Conservation (phyloP, 2,113 vertebrate species). For the Emydura subglobosa region DNA sequence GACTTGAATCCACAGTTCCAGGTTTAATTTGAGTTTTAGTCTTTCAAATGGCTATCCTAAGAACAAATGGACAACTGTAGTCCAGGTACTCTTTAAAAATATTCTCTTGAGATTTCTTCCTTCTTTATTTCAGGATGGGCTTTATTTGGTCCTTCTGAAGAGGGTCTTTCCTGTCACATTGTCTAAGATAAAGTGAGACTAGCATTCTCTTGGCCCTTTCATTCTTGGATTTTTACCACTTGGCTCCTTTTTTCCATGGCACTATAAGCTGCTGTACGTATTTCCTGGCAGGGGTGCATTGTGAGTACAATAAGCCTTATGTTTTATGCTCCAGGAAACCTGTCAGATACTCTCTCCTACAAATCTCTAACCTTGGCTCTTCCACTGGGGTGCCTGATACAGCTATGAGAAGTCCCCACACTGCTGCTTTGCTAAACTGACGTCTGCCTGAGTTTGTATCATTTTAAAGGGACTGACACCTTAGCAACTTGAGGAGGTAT, state of each 20-base stretch:
- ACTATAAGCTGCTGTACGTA: neutral
- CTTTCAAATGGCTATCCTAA: neutral
- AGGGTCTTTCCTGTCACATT: neutral
- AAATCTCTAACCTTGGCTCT: neutral
- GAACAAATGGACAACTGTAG: neutral
- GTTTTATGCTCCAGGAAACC: neutral
- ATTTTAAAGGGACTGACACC: neutral
- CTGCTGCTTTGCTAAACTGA: neutral
- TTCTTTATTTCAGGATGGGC: neutral
- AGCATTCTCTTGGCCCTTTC: neutral
- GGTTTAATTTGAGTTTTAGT: neutral
- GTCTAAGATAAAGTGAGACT: neutral
- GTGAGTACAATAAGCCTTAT: neutral
- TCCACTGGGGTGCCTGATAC: neutral
- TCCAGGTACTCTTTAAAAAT: neutral
- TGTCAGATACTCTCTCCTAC: neutral
- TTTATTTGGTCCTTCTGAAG: neutral
- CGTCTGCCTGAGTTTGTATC: neutral
- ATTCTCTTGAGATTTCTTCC: neutral
- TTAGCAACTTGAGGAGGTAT: neutral
- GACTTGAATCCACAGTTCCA: neutral
- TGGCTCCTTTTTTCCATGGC: neutral
- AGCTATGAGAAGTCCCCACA: neutral
- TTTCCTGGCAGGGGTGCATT: neutral
- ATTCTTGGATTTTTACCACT: neutral